A percentile compares a stretch with the other conserved stretches of the same genome.
phyloP scores from a whole-genome alignment of 2,797 vertebrate genomes.

The Decapterus maruadsi region DNA sequence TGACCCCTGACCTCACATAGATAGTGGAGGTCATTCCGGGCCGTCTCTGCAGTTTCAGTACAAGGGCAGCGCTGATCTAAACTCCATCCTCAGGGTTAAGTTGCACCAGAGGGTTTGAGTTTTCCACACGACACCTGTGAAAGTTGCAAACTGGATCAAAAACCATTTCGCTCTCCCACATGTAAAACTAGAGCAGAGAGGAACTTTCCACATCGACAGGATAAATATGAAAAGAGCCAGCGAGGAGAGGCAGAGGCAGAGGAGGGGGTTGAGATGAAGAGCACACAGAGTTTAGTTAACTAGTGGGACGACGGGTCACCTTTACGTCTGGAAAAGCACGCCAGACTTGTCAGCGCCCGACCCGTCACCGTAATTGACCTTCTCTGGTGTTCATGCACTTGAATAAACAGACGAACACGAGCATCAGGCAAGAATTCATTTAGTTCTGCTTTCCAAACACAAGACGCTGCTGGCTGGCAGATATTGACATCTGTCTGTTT shows the following conservation, averaged over 20 bases:
- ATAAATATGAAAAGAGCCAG: conserved; percentile 5
- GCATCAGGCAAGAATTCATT: conserved; percentile 6
- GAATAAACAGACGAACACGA: conserved; percentile 34
- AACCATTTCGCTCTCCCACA: neutral
- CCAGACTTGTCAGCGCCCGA: neutral
- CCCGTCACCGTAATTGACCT: conserved; percentile 29
- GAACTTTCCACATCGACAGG: neutral
- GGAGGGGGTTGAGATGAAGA: neutral
- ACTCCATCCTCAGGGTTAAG: conserved; percentile 6
- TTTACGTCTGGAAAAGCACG: conserved; percentile 24
- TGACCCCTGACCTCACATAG: no score
- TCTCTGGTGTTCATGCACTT: conserved; percentile 31
- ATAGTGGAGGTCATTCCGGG: no score
- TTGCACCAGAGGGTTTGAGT: neutral
- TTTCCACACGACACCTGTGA: neutral
- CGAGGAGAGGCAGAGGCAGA: neutral
- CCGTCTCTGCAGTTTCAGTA: no score
- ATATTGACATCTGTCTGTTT: conserved; percentile 26
- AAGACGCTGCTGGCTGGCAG: conserved; percentile 6
- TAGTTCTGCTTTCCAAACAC: conserved; percentile 30
- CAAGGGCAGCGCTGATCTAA: neutral
- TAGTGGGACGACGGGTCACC: conserved; percentile 39
- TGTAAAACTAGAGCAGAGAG: neutral
- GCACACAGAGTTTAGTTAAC: conserved; percentile 27
- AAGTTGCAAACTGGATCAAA: neutral